A percentile compares a stretch with the other conserved stretches of the same genome.
phyloP scores from a whole-genome alignment of 2,888 invertebrate genomes.

The Nomada ferruginata region DNA sequence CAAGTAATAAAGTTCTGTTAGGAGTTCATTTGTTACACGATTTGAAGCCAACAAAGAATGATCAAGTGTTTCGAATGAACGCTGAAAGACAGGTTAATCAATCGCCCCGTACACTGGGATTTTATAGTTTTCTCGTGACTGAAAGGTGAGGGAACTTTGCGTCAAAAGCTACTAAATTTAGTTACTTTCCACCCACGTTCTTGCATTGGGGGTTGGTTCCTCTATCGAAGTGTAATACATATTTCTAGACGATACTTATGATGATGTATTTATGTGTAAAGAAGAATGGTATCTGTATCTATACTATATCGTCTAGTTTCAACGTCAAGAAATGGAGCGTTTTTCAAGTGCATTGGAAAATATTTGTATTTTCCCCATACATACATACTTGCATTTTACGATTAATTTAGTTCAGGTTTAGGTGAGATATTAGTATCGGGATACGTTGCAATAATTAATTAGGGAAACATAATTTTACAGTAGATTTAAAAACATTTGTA shows the following conservation, averaged over 20 bases:
- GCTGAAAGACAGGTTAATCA: conserved; percentile 1
- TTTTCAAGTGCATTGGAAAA: neutral
- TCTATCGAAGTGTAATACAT: neutral
- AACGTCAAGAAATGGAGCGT: neutral
- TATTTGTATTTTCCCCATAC: neutral
- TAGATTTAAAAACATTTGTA: neutral
- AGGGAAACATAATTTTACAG: neutral
- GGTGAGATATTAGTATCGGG: too few relatives aligned
- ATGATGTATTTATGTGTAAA: neutral
- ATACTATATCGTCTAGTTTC: neutral
- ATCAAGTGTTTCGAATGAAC: conserved; percentile 1
- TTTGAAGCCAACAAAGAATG: neutral
- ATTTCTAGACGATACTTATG: neutral
- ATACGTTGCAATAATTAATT: neutral
- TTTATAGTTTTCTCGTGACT: conserved; percentile 12
- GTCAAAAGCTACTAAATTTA: conserved; percentile 1
- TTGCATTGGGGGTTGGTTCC: neutral
- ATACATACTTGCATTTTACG: too few relatives aligned
- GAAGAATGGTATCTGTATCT: neutral
- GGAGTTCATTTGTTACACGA: conserved; percentile 3
- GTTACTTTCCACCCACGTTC: neutral
- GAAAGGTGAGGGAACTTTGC: neutral
- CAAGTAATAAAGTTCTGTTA: neutral
- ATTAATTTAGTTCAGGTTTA: too few relatives aligned
- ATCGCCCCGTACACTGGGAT: neutral